Evolutionary conservation across 2,888 invertebrate species (phyloP).

Genomic region (Netelia inedita): DNA sequence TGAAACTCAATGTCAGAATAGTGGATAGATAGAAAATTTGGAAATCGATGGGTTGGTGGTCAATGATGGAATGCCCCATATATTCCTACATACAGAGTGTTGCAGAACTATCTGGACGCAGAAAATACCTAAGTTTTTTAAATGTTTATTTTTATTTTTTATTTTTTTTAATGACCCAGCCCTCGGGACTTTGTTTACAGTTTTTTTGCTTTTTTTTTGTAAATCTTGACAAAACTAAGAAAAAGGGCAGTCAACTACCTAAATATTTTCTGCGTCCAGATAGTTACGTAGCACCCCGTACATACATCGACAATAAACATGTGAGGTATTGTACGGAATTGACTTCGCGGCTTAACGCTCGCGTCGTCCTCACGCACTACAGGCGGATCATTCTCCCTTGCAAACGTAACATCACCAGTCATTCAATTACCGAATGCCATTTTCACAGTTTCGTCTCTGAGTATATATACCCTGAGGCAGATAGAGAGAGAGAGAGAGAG

Average conservation of each 20-base stretch:
- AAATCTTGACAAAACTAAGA: no score
- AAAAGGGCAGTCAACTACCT: not conserved
- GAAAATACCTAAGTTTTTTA: not conserved
- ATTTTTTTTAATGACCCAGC: no score
- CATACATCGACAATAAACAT: constrained; percentile 16
- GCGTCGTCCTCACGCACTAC: no score
- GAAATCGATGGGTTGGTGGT: no score
- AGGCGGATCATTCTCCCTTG: constrained; percentile 4
- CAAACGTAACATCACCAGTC: constrained; percentile 40
- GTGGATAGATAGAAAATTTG: no score
- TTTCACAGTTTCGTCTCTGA: not conserved
- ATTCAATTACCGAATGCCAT: constrained; percentile 52
- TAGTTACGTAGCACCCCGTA: not conserved
- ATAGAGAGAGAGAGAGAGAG: not conserved
- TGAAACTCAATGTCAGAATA: no score
- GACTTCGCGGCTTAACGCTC: not conserved
- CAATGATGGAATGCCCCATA: no score
- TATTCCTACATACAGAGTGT: no score
- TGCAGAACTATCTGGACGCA: not conserved
- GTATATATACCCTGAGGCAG: not conserved
- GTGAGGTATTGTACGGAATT: constrained; percentile 9
- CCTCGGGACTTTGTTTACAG: no score
- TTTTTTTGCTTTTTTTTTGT: no score
- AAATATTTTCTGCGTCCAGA: no score
- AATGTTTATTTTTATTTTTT: no score